phyloP scores from a whole-genome alignment of 2,888 invertebrate genomes.

The Cantharis flavilabris region DNA sequence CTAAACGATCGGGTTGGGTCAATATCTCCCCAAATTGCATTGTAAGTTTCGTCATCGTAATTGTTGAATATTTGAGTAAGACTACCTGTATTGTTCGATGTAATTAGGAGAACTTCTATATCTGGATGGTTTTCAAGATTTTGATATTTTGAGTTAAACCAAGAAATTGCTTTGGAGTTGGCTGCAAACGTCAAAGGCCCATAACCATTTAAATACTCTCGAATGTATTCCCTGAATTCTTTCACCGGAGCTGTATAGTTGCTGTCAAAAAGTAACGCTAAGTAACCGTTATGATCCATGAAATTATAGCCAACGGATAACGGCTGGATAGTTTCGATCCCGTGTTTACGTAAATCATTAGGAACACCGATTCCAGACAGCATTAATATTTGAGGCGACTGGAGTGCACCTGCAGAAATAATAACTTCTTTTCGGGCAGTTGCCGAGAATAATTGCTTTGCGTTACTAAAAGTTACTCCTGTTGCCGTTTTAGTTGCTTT shows the following conservation, averaged over 20 bases:
- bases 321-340: conserved; percentile 65
- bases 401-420: conserved; percentile 76
- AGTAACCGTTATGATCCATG: conserved; percentile 75
- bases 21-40: conserved; percentile 6
- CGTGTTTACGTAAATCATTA: conserved; percentile 62
- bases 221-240: conserved; percentile 18
- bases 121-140: conserved; percentile 26
- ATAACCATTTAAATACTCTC: conserved; percentile 31
- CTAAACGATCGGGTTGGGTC: conserved; percentile 28
- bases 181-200: conserved; percentile 37
- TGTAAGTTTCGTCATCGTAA: conserved; percentile 7
- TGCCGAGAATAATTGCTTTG: conserved; percentile 58
- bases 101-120: conserved; percentile 21
- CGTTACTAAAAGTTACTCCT: conserved; percentile 70
- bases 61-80: conserved; percentile 3
- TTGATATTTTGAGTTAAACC: conserved; percentile 18
- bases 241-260: conserved; percentile 21
- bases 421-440: conserved; percentile 74
- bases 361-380: conserved; percentile 77
- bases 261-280: conserved; percentile 65
- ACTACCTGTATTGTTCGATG: conserved; percentile 9
- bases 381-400: conserved; percentile 82
- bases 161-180: conserved; percentile 33
- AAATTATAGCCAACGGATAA: conserved; percentile 76
- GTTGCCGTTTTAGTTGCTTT: conserved; percentile 60